Evolutionary conservation across 2,797 vertebrate species (phyloP), one percentile per base, ranked within the genome.

Genomic region (Sylvia borin): DNA sequence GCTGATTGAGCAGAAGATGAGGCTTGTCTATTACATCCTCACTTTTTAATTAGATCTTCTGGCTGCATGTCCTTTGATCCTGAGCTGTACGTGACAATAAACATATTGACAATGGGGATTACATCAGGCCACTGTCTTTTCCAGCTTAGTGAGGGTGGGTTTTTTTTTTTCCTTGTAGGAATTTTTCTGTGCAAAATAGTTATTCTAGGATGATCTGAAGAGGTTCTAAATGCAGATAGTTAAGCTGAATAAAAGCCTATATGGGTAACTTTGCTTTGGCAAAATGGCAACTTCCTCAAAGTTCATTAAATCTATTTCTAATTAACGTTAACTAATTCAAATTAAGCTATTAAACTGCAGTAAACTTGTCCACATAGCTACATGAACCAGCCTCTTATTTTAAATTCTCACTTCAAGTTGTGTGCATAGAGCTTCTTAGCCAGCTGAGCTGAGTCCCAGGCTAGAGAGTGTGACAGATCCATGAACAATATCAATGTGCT

Each of bases 1-100:
- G 96, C 90, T 96, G 96, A 96, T 84, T 96, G 95, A 95, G 92
- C 90, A 89, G 92, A 96, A 93, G 94, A 95, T 93, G 79, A 60
- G 68, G 65, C 93, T 94, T 95, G 93, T 95, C 95, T 87, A 32
- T 93, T 95, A 85, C 71, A 94, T 96, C 95, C 71, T 95, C 94
- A 89, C 94, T 94, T 95, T 95, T 97, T 95, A 96, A 96, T 96
- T 96, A 96, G 88, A 88, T 90, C 85, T 94, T 75, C 64, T 87
- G 77, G 71, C 77, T 79, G 61, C 29, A 12, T 72, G 83, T 92
- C 85, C 90, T 96, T 95, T 95, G 94, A 96, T 97, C 93, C 84
- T 93, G 85, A 74, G 85, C 88, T 87, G 71, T 86, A 91, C 9
- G 10, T 92, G 88, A 95, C 86, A 95, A 62, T 87, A 94, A 90